Evolutionary conservation across 2,113 vertebrate species (phyloP).

Genomic region (Phycodurus eques): DNA sequence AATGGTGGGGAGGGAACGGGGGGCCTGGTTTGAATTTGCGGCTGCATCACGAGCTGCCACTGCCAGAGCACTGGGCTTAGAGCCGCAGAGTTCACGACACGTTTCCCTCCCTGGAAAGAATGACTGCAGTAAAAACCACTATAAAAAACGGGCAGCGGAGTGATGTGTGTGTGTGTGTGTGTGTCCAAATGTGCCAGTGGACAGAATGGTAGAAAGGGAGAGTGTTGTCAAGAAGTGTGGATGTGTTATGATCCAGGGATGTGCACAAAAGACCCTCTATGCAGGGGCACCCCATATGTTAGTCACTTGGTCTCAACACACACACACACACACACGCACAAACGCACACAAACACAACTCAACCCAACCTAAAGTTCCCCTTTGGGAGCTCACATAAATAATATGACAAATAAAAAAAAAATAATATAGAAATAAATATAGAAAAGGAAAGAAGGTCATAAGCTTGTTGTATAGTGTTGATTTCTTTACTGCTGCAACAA

Average conservation of each 20-base stretch:
- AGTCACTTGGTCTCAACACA: constrained; percentile 8
- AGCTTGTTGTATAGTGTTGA: constrained; percentile 26
- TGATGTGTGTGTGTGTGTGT: constrained; percentile 46
- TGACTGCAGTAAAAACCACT: constrained; percentile 59
- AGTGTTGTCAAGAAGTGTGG: constrained; percentile 33
- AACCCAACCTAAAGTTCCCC: constrained; percentile 22
- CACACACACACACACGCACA: constrained; percentile 23
- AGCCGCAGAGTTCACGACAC: constrained; percentile 58
- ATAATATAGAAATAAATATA: no score
- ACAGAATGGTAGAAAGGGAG: constrained; percentile 46
- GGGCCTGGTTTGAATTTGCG: constrained; percentile 52
- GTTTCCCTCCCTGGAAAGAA: constrained; percentile 69
- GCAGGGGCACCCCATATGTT: constrained; percentile 58
- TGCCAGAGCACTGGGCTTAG: constrained; percentile 54
- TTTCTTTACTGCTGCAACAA: constrained; percentile 54
- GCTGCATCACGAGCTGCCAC: constrained; percentile 47
- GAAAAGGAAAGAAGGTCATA: constrained; percentile 13
- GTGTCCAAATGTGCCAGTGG: constrained; percentile 44
- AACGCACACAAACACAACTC: constrained; percentile 5
- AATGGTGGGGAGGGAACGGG: constrained; percentile 33
- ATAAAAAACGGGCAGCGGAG: constrained; percentile 31
- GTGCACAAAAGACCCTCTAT: constrained; percentile 73
- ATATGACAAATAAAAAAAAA: constrained; percentile 64
- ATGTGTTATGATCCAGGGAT: constrained; percentile 67
- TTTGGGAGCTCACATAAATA: constrained; percentile 63